Percentiles rank a stretch among this genome's conserved stretches.
phyloP scores from a whole-genome alignment of 2,797 vertebrate genomes.

The Loriculus beryllinus region DNA sequence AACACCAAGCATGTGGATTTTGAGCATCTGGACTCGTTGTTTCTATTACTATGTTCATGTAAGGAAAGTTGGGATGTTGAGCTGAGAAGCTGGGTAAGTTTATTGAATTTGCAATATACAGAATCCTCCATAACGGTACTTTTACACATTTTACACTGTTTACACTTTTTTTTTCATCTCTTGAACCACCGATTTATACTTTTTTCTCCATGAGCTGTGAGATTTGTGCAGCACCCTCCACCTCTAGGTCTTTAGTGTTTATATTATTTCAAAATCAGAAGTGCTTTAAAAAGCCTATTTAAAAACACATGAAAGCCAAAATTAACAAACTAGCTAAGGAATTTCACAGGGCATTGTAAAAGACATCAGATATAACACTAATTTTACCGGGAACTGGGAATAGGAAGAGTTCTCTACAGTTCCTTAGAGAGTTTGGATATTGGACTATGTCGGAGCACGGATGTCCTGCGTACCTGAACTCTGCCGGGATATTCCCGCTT shows the following conservation, averaged over 20 bases:
- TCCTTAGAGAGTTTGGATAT: neutral
- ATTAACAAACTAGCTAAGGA: neutral
- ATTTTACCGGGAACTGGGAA: neutral
- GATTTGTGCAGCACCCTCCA: too few species aligned
- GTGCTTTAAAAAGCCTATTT: neutral
- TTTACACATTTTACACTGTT: neutral
- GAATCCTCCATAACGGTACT: neutral
- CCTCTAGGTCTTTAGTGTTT: neutral
- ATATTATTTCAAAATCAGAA: neutral
- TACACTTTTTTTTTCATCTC: neutral
- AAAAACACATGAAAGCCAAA: neutral
- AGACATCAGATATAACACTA: accelerated
- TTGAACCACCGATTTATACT: neutral
- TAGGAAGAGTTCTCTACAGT: neutral
- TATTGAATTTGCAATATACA: accelerated
- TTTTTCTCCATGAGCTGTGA: neutral
- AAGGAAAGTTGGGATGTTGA: too few species aligned
- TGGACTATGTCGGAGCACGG: neutral
- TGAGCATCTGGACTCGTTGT: neutral
- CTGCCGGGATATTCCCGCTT: neutral
- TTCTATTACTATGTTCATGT: neutral
- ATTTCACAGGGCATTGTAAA: neutral
- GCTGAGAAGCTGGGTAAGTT: neutral
- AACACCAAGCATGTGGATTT: neutral
- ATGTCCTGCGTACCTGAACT: neutral